Conservation (phyloP, 2,888 invertebrate genomes). For the Halictus ligatus region DNA sequence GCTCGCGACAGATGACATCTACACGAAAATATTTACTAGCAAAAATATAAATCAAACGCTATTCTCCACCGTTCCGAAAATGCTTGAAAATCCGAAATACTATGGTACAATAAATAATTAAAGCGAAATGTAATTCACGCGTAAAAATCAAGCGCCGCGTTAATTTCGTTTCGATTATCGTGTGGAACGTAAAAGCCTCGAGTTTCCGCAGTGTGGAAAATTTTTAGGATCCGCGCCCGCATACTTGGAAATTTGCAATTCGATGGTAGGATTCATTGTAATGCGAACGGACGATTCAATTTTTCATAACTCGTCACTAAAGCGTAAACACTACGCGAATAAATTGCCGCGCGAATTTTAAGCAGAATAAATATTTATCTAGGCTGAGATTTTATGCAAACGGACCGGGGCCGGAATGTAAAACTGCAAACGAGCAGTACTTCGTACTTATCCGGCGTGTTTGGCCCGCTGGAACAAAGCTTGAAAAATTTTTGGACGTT, state of each 20-base stretch:
- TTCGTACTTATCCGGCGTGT: constrained; percentile 6
- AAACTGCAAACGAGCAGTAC: constrained; percentile 2
- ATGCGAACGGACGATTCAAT: constrained; percentile 7
- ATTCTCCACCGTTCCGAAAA: background rate
- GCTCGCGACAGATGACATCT: too few species aligned
- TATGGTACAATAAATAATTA: background rate
- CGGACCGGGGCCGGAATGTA: background rate
- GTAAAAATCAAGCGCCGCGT: background rate
- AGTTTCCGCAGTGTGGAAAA: background rate
- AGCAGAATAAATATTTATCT: constrained; percentile 14
- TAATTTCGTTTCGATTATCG: background rate
- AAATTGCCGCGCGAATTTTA: constrained; percentile 14
- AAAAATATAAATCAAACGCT: background rate
- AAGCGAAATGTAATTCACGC: background rate
- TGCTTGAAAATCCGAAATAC: background rate
- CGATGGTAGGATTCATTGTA: background rate
- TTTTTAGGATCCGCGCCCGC: background rate
- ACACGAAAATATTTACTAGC: too few species aligned
- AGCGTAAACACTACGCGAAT: constrained; percentile 8
- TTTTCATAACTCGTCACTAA: constrained; percentile 12
- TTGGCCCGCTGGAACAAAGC: background rate
- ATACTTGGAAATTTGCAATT: background rate
- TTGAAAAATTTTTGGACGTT: constrained; percentile 4
- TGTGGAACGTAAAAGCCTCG: background rate
- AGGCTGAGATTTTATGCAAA: constrained; percentile 10